Conservation (phyloP, 1,140 invertebrate species). For the Lepidurus apus region DNA sequence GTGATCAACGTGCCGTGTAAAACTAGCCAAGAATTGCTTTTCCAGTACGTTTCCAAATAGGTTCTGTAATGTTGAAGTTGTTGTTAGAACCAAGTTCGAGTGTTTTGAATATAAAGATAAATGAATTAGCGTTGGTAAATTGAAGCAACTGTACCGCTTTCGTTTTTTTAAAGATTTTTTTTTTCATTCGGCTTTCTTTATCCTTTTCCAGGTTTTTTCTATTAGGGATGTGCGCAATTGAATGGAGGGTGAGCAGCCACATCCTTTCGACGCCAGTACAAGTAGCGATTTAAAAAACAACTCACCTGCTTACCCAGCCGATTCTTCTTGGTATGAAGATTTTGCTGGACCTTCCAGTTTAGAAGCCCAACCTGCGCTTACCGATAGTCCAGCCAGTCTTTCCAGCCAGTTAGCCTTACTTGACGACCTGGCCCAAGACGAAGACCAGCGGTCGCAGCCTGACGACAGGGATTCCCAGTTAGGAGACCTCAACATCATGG, state of each 20-base stretch:
- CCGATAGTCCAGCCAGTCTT: constrained; percentile 31
- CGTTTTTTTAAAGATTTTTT: neutral
- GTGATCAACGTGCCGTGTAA: neutral
- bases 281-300: constrained; percentile 6
- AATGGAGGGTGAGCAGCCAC: constrained; percentile 17
- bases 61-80: too few relatives aligned
- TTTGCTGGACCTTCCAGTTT: constrained; percentile 28
- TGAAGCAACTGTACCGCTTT: neutral
- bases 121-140: neutral
- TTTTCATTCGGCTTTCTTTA: neutral
- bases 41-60: neutral
- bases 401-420: constrained; percentile 27
- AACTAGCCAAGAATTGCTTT: neutral
- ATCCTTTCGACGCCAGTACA: neutral
- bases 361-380: constrained; percentile 30
- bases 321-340: constrained; percentile 12
- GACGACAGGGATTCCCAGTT: constrained; percentile 20
- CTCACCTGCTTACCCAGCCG: neutral
- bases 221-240: constrained; percentile 11
- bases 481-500: constrained; percentile 35
- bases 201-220: neutral
- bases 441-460: constrained; percentile 19
- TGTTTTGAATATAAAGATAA: too few relatives aligned
- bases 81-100: too few relatives aligned
- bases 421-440: constrained; percentile 28